These are phyloP conservation scores for Mellivora capensis DNA, from an alignment of 2,113 vertebrate genomes.

Conservation along the genomic window DNA sequence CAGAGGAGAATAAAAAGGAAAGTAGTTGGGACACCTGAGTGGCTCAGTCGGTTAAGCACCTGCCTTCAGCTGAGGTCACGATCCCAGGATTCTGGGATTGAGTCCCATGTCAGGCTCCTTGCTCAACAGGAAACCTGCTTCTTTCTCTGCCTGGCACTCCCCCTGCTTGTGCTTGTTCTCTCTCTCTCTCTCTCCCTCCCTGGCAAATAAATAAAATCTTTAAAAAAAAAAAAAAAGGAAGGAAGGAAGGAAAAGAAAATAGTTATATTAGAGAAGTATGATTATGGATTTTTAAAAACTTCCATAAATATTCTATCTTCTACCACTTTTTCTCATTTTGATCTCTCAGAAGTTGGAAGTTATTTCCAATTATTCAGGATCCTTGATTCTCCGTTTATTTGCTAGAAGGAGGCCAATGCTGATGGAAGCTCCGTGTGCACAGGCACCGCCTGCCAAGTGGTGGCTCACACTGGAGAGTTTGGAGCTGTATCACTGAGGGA, in stretches of 20 bases:
- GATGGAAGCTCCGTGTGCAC: accelerated
- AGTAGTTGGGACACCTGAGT: too few species aligned
- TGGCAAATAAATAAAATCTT: too few species aligned
- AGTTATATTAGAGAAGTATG: neutral
- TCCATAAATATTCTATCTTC: neutral
- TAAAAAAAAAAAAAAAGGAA: neutral
- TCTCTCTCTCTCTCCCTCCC: too few species aligned
- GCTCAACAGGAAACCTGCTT: too few species aligned
- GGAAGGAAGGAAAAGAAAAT: neutral
- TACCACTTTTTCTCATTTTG: neutral
- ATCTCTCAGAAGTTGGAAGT: neutral
- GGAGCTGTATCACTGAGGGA: accelerated
- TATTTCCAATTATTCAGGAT: neutral
- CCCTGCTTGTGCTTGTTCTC: too few species aligned
- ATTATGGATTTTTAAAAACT: neutral
- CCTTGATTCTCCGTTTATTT: neutral
- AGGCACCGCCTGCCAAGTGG: accelerated
- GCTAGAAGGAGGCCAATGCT: neutral
- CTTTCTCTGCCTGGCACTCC: too few species aligned
- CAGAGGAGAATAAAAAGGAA: too few species aligned
- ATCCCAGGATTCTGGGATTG: too few species aligned
- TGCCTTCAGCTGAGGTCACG: too few species aligned
- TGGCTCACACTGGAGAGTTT: accelerated
- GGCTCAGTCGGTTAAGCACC: too few species aligned
- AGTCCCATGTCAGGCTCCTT: too few species aligned